Evolutionary conservation across 2,797 vertebrate species (phyloP).

Genomic region (Orientallactaga sibirica): DNA sequence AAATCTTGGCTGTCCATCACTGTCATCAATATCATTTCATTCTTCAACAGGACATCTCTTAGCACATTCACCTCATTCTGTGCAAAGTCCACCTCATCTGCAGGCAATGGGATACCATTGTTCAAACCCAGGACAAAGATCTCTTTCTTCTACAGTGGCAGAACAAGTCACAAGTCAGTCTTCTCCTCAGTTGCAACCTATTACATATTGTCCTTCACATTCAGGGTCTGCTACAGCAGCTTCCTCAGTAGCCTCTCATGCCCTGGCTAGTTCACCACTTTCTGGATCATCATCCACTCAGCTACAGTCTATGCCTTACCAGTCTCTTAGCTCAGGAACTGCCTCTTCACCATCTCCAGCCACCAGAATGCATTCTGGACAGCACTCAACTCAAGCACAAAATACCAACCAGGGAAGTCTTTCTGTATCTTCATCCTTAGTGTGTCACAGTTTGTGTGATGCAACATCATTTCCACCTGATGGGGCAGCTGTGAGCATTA

Average conservation of each 20-base stretch:
- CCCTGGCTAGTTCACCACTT: slow-evolving; percentile 93
- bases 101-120: slow-evolving; percentile 93
- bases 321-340: slow-evolving; percentile 91
- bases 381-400: slow-evolving; percentile 90
- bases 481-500: slow-evolving; percentile 92
- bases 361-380: slow-evolving; percentile 90
- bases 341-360: slow-evolving; percentile 91
- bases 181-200: slow-evolving; percentile 92
- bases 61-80: slow-evolving; percentile 88
- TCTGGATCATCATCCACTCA: slow-evolving; percentile 96
- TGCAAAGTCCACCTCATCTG: slow-evolving; percentile 91
- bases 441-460: slow-evolving; percentile 91
- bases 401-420: slow-evolving; percentile 90
- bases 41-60: slow-evolving; percentile 91
- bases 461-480: slow-evolving; percentile 92
- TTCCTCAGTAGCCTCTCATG: slow-evolving; percentile 91
- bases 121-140: slow-evolving; percentile 89
- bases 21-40: slow-evolving; percentile 92
- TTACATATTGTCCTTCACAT: slow-evolving; percentile 92
- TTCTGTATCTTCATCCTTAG: slow-evolving; percentile 89
- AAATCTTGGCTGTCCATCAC: slow-evolving; percentile 91
- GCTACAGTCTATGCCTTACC: slow-evolving; percentile 95
- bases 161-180: slow-evolving; percentile 90
- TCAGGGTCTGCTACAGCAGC: slow-evolving; percentile 93
- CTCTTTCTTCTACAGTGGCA: slow-evolving; percentile 88